A percentile compares a stretch with the other conserved stretches of the same genome.
Conservation (phyloP, 2,113 vertebrate genomes). For the Eretmodus cyanostictus region DNA sequence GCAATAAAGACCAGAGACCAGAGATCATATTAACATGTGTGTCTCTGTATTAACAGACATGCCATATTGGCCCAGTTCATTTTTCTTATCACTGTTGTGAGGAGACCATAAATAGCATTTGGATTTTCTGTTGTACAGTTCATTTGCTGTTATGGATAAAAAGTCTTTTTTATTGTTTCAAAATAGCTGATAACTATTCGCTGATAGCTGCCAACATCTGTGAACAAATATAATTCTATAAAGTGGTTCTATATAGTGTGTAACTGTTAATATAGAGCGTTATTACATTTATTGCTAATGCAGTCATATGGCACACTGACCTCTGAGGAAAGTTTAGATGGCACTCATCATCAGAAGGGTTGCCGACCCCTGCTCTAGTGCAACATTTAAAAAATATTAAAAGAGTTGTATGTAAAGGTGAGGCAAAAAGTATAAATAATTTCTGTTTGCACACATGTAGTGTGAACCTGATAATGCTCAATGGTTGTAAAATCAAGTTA, state of each 20-base stretch:
- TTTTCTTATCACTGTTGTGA: fast-evolving
- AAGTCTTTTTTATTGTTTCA: not conserved
- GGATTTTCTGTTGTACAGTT: fast-evolving
- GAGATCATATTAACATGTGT: too few relatives aligned
- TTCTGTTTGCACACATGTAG: not conserved
- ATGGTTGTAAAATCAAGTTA: not conserved
- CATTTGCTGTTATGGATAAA: not conserved
- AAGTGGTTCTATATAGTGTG: fast-evolving
- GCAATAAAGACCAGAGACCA: too few relatives aligned
- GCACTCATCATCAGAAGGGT: too few relatives aligned
- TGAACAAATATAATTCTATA: fast-evolving
- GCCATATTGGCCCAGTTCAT: fast-evolving
- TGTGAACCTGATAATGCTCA: not conserved
- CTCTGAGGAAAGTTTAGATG: fast-evolving
- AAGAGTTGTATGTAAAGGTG: not conserved
- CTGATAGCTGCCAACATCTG: fast-evolving
- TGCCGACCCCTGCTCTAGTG: not conserved
- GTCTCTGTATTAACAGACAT: not conserved
- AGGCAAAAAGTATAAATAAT: not conserved
- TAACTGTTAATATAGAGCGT: fast-evolving
- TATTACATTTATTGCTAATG: not conserved
- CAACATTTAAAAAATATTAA: not conserved
- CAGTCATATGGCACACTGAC: not conserved
- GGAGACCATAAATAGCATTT: not conserved
- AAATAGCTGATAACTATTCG: fast-evolving